These are phyloP conservation scores for Spatulosminthurus flaviceps DNA, from an alignment of 2,888 invertebrate species.

Conservation along the genomic window DNA sequence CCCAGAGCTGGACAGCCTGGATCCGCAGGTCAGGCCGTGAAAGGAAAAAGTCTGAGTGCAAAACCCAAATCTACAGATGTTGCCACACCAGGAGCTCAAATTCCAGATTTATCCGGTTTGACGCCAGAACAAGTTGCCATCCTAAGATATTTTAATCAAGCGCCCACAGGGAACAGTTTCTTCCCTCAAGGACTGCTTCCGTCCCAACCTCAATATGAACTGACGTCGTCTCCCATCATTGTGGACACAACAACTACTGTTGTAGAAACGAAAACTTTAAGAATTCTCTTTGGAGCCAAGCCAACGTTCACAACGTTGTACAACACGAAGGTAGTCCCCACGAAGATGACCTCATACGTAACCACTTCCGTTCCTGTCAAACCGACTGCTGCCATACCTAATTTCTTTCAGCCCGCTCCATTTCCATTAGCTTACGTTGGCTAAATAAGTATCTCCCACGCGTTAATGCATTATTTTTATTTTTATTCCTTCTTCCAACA, in stretches of 20 bases:
- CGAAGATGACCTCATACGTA: conserved; percentile 82
- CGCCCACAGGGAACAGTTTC: conserved; percentile 37
- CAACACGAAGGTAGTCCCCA: conserved; percentile 83
- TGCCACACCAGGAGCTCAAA: conserved; percentile 30
- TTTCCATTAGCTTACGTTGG: conserved; percentile 62
- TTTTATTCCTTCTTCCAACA: conserved; percentile 33
- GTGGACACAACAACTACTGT: conserved; percentile 81
- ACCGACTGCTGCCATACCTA: conserved; percentile 69
- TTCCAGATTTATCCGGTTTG: conserved; percentile 56
- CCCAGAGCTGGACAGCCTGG: conserved; percentile 70
- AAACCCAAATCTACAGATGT: conserved; percentile 37
- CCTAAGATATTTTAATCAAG: conserved; percentile 60
- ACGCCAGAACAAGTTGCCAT: conserved; percentile 63
- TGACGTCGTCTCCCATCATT: conserved; percentile 83
- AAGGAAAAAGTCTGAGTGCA: conserved; percentile 43
- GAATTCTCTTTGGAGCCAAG: conserved; percentile 89
- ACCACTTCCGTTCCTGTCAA: conserved; percentile 78
- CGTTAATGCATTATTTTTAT: conserved; percentile 39
- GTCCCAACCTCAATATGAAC: conserved; percentile 69
- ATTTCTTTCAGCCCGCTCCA: conserved; percentile 56
- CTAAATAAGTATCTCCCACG: conserved; percentile 40
- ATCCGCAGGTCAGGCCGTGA: conserved; percentile 68
- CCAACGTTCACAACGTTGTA: conserved; percentile 87
- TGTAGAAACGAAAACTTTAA: conserved; percentile 82
- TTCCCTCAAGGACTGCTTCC: conserved; percentile 66